Percentiles rank a stretch among this genome's conserved stretches.
Conservation (phyloP, 2,888 invertebrate species). For the Hirtodrosophila alboralis region DNA sequence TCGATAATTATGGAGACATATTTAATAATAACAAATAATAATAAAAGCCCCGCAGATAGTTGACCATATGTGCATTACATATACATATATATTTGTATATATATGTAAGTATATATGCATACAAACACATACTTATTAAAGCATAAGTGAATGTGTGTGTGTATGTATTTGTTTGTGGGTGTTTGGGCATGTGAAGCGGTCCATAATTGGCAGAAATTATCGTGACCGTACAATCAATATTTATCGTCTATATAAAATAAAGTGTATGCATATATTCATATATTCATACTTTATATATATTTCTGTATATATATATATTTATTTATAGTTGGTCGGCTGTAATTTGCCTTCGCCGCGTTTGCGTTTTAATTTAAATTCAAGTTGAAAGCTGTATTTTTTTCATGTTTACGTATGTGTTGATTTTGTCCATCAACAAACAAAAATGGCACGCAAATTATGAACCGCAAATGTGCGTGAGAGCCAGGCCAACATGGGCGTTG, state of each 20-base stretch:
- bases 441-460: constrained; percentile 76
- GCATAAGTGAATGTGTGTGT: constrained; percentile 18
- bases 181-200: constrained; percentile 37
- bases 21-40: constrained; percentile 62
- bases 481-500: constrained; percentile 8
- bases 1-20: constrained; percentile 64
- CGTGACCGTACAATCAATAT: constrained; percentile 72
- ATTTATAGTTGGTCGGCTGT: constrained; percentile 51
- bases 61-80: constrained; percentile 13
- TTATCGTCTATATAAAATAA: constrained; percentile 63
- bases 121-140: constrained; percentile 14
- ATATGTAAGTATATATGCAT: too few species aligned
- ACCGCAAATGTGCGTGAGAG: constrained; percentile 74
- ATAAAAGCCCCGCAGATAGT: constrained; percentile 37
- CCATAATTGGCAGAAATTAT: constrained; percentile 77
- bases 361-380: constrained; percentile 78
- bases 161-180: constrained; percentile 11
- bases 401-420: constrained; percentile 56
- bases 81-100: background rate
- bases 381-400: constrained; percentile 53
- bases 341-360: constrained; percentile 58
- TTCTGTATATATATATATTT: constrained; percentile 35
- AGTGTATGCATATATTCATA: constrained; percentile 28
- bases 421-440: constrained; percentile 79
- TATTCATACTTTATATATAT: constrained; percentile 27